Conservation (phyloP, 2,888 invertebrate genomes). For the Carpatolechia fugitivella region DNA sequence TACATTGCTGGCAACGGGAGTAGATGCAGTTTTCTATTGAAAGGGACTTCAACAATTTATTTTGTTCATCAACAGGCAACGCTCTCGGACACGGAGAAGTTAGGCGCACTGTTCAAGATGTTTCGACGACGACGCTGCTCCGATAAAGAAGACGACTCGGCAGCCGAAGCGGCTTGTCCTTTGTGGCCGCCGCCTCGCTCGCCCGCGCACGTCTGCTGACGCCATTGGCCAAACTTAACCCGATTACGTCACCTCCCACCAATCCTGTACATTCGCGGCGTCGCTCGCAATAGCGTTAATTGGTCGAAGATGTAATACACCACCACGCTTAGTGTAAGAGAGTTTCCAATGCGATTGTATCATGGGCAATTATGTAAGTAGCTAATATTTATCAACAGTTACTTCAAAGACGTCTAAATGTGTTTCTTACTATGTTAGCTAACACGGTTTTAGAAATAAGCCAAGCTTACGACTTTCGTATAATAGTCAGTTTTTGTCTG, state of each 20-base stretch:
- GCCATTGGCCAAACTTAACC: slow-evolving; percentile 3
- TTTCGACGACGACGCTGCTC: slow-evolving; percentile 47
- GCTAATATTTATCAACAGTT: too few relatives aligned
- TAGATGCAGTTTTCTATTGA: not conserved
- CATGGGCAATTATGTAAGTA: not conserved
- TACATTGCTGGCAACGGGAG: too few relatives aligned
- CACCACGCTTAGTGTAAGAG: not conserved
- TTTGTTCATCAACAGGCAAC: slow-evolving; percentile 47
- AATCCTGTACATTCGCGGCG: not conserved
- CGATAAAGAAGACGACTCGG: slow-evolving; percentile 34
- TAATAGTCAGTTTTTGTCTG: not conserved
- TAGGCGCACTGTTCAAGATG: slow-evolving; percentile 38
- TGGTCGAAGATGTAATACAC: not conserved
- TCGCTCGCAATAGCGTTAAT: not conserved
- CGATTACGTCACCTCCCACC: not conserved
- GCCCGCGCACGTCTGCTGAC: slow-evolving; percentile 39
- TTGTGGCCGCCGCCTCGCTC: slow-evolving; percentile 47
- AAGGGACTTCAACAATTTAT: too few relatives aligned
- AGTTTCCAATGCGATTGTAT: not conserved
- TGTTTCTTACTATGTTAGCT: too few relatives aligned
- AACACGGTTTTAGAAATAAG: too few relatives aligned
- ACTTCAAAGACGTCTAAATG: too few relatives aligned
- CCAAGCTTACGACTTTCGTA: too few relatives aligned
- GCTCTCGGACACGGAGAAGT: slow-evolving; percentile 55
- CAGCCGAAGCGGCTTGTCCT: slow-evolving; percentile 44